Evolutionary conservation across 2,113 vertebrate species (phyloP), one percentile per base, ranked within the genome.

Genomic region (Larimichthys crocea): DNA sequence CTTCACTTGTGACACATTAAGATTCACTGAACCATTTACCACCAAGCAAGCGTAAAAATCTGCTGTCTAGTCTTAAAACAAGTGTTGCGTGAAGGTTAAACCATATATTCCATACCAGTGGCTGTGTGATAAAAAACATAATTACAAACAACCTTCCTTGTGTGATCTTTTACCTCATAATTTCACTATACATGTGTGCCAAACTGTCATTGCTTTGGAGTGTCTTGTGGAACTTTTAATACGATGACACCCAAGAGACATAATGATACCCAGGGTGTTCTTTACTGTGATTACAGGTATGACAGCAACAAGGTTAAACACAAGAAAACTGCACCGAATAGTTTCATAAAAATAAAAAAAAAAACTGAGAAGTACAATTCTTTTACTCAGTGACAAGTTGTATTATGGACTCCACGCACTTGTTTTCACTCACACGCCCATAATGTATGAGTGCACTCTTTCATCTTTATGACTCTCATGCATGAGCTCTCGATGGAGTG

Each of bases 61-160:
- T 20, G 22, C 53, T 20, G 22, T n/a, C 48, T 31, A 53, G 29
- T 57, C 68, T 35, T 73, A 68, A 74, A 85, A 53, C 48, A 46
- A 78, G 63, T 46, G 61, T 63, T 26, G 60, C n/a, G 2, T 88
- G 74, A 91, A 91, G 65, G 86, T 84, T 84, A 83, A 88, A n/a
- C 35, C 49, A 22, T 76, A 72, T 68, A 77, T 69, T 85, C 52
- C 22, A 63, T 65, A 49, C 22, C 10, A 44, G 22, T 9, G 29
- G 14, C 14, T 31, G 29, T 46, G 20, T 63, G 49, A 31, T 15
- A 26, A 44, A 62, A 66, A 20, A 3, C 24, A 46, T 62, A 44
- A 79, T 76, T 84, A 72, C 19, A 74, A 82, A 83, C 66, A 84
- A 63, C 76, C 78, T 85, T 69, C 15, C 26, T 60, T 42, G 10